These are phyloP conservation scores for Patella depressa DNA, from an alignment of 2,888 invertebrate genomes.

Conservation along the genomic window DNA sequence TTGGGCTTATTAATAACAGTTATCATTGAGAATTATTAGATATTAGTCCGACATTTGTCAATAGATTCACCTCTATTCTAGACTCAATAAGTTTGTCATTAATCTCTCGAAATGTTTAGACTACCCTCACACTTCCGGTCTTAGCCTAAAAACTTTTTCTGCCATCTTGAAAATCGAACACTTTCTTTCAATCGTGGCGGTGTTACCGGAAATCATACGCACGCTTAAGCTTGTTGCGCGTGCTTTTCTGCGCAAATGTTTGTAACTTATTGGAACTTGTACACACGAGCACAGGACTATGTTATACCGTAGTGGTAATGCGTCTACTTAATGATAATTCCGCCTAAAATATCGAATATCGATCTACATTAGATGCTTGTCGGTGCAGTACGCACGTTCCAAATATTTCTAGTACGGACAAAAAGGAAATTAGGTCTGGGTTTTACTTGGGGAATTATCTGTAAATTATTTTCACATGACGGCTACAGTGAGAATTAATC, in stretches of 20 bases:
- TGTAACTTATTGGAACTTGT: slow-evolving; percentile 6
- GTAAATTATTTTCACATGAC: slow-evolving; percentile 7
- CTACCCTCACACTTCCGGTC: slow-evolving; percentile 16
- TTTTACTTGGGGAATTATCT: neutral
- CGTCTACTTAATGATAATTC: slow-evolving; percentile 7
- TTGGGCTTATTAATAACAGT: no score
- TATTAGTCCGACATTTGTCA: neutral
- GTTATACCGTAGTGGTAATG: neutral
- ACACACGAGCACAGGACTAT: neutral
- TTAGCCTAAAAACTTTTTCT: slow-evolving; percentile 20
- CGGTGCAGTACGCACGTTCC: neutral
- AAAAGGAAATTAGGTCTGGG: slow-evolving; percentile 9
- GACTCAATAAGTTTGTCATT: slow-evolving; percentile 6
- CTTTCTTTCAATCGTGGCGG: slow-evolving; percentile 1
- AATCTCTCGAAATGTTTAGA: slow-evolving; percentile 20
- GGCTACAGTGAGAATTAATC: slow-evolving; percentile 2
- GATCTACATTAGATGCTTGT: neutral
- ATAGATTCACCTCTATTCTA: neutral
- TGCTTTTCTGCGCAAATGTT: neutral
- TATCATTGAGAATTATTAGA: no score
- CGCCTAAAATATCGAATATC: neutral
- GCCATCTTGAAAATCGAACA: slow-evolving; percentile 18
- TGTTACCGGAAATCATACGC: slow-evolving; percentile 5
- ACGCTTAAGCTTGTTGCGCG: slow-evolving; percentile 9
- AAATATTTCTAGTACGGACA: neutral